Evolutionary conservation across 2,113 vertebrate species (phyloP).

Genomic region (Lepus americanus): DNA sequence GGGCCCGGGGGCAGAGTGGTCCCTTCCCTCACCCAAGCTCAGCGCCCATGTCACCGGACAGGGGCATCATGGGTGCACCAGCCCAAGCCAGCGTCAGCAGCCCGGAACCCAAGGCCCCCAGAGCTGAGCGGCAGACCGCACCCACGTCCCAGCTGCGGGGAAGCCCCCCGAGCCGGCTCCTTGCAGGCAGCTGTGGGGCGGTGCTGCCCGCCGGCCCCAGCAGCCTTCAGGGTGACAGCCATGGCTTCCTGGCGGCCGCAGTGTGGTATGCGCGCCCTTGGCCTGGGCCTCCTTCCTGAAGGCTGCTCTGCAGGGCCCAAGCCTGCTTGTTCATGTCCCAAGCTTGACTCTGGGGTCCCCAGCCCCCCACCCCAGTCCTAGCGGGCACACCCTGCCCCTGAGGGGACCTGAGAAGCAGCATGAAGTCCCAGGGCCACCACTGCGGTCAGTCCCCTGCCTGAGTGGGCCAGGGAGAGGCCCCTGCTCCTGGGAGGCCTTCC

Average conservation of each 20-base stretch:
- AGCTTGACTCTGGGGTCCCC: not conserved
- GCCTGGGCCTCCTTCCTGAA: not conserved
- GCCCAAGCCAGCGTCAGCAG: not conserved
- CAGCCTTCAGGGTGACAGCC: not conserved
- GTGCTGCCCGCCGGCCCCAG: not conserved
- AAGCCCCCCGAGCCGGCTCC: fast-evolving
- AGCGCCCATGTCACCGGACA: not conserved
- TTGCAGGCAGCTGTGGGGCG: not conserved
- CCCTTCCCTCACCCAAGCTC: not conserved
- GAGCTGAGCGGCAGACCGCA: too few species aligned
- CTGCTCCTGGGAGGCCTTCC: not conserved
- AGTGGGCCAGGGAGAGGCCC: not conserved
- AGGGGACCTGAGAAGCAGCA: too few species aligned
- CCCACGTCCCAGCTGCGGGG: fast-evolving
- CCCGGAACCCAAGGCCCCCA: not conserved
- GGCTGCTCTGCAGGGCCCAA: too few species aligned
- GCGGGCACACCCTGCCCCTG: too few species aligned
- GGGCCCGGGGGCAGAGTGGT: too few species aligned
- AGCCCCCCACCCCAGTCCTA: too few species aligned
- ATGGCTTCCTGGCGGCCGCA: fast-evolving
- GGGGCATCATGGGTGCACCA: not conserved
- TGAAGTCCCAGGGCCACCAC: not conserved
- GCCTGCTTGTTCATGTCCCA: not conserved
- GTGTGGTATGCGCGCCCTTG: fast-evolving
- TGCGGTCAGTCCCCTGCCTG: not conserved